Conservation (phyloP, 2,797 vertebrate genomes). For the Propithecus deckenii region DNA sequence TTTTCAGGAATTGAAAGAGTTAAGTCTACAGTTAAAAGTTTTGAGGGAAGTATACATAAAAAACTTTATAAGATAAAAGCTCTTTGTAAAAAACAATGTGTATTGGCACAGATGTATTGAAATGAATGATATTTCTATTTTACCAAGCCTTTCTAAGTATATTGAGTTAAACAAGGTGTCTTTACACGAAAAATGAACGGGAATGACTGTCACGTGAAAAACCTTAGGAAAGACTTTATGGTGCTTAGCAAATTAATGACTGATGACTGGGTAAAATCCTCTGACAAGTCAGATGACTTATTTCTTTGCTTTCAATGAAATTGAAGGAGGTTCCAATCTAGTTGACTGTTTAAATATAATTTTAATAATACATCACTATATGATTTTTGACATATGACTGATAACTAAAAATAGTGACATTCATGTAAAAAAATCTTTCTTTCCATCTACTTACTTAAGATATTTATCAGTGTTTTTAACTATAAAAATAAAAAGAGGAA, state of each 20-base stretch:
- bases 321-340: neutral
- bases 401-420: constrained; percentile 4
- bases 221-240: neutral
- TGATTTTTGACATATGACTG: neutral
- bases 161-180: neutral
- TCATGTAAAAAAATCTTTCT: neutral
- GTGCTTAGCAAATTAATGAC: neutral
- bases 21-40: neutral
- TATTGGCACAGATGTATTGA: neutral
- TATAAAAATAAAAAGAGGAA: constrained; percentile 21
- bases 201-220: neutral
- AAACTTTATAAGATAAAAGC: neutral
- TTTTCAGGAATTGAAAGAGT: neutral
- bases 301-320: constrained; percentile 31
- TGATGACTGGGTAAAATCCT: neutral
- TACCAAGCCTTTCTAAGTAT: neutral
- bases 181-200: neutral
- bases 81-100: neutral
- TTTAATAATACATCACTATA: constrained; percentile 13
- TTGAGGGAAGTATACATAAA: neutral
- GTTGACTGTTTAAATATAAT: constrained; percentile 20
- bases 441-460: constrained; percentile 1
- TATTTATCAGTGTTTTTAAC: neutral
- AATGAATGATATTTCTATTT: constrained; percentile 3
- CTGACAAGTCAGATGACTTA: neutral